Percentiles rank a stretch among this genome's conserved stretches.
These are phyloP conservation scores for Micrasema minimum DNA, from an alignment of 1,140 invertebrate genomes.

Conservation along the genomic window DNA sequence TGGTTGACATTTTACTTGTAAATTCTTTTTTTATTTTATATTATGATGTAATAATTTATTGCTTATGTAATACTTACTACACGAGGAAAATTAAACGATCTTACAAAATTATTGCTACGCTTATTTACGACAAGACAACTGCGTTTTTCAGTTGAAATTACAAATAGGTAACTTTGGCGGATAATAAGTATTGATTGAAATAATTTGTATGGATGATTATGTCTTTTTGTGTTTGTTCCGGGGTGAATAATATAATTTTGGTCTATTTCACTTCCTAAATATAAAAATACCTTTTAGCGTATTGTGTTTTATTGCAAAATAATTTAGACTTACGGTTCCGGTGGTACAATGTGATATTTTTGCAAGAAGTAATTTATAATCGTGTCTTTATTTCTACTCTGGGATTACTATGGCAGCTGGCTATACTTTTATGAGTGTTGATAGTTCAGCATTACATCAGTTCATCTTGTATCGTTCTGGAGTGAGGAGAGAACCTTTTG, in stretches of 20 bases:
- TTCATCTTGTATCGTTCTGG: background rate
- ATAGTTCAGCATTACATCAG: background rate
- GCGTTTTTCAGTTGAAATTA: too few species aligned
- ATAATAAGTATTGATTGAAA: too few species aligned
- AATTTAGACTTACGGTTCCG: background rate
- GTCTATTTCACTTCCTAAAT: conserved; percentile 9
- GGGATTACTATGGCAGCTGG: background rate
- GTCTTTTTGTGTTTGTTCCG: background rate
- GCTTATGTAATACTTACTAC: too few species aligned
- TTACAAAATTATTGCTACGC: too few species aligned
- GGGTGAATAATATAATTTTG: background rate
- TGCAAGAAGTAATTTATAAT: conserved; percentile 1
- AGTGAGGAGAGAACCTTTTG: background rate
- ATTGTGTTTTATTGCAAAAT: conserved; percentile 13
- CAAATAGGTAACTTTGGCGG: background rate
- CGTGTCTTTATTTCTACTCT: background rate
- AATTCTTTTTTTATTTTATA: too few species aligned
- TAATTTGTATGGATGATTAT: background rate
- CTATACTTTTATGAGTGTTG: background rate
- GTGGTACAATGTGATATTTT: conserved; percentile 15
- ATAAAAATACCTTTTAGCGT: background rate
- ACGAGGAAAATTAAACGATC: too few species aligned
- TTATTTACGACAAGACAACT: too few species aligned
- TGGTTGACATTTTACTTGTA: too few species aligned
- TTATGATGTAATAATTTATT: too few species aligned